Base-by-base conservation (phyloP, 2,113 vertebrate genomes). In the Gallinago undulata region DNA sequence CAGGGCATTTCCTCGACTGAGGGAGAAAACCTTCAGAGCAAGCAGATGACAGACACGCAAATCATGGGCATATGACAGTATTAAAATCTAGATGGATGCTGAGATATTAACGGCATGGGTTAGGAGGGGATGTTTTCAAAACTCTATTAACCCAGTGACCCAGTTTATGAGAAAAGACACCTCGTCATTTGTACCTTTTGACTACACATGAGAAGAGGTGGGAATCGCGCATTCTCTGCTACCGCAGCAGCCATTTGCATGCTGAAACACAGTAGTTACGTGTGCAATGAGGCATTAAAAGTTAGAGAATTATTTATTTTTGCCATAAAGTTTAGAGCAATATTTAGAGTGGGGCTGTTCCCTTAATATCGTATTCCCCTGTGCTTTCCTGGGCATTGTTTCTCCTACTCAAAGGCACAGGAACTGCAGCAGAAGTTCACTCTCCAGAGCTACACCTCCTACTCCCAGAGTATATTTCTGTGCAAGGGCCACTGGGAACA, bases 101-200 rank as follows among this genome's bases (percentile, higher is more conserved):
- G 31, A 77, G 82, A 91, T 82, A 66, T 59, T 79, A 89, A 89
- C 4, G 1, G n/a, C 50, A 35, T 1, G 11, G 67, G 62, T 81
- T 75, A 90, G 48, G 48, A 89, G 66, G 18, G 41, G 23, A 35
- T 73, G 18, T 66, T 83, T 82, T 76, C 89, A 89, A 88, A 92
- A 85, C 45, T 75, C 73, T 79, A 35, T 93, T 95, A 96, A 91
- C 94, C 55, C 83, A 96, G 60, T 92, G 73, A 93, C 87, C 74
- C 84, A 79, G 59, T 77, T 93, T 87, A 82, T 13, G 28, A n/a
- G 28, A 37, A 37, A 84, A 72, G 50, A 89, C 2, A 7, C 55
- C 41, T 93, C 63, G 56, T 82, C 55, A 21, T 59, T 76, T 73
- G n/a, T 69, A 96, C 89, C 62, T 91, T 68, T 73, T 73, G 67